Conservation (phyloP, 2,888 invertebrate species). For the Thera britannica region DNA sequence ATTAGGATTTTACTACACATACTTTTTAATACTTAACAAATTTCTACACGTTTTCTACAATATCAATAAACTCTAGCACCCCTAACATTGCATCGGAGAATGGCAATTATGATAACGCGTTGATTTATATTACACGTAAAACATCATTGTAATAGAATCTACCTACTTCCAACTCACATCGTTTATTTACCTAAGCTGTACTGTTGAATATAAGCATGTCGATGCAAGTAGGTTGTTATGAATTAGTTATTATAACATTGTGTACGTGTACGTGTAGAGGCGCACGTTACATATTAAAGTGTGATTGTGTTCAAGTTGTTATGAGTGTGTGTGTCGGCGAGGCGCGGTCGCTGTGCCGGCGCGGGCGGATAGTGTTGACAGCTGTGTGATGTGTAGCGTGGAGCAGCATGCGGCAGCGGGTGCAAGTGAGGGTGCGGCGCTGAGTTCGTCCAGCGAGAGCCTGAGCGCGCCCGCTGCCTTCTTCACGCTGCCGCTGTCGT, state of each 20-base stretch:
- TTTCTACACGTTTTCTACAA: constrained; percentile 9
- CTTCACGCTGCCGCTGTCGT: constrained; percentile 90
- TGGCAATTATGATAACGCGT: constrained; percentile 1
- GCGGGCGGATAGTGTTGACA: constrained; percentile 5
- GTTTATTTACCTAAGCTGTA: neutral
- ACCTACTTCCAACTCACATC: too few species aligned
- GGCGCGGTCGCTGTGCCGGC: neutral
- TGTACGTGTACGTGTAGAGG: constrained; percentile 8
- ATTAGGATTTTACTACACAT: constrained; percentile 13
- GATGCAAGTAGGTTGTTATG: neutral
- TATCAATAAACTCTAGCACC: constrained; percentile 6
- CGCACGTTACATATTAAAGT: constrained; percentile 12
- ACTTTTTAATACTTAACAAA: neutral
- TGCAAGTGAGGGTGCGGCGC: constrained; percentile 68
- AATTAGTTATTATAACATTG: neutral
- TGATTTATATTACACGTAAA: too few species aligned
- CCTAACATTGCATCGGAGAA: constrained; percentile 10
- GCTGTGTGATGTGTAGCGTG: constrained; percentile 19
- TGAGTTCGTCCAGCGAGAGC: constrained; percentile 87
- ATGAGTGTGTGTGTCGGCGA: neutral
- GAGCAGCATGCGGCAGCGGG: constrained; percentile 62
- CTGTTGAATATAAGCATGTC: neutral
- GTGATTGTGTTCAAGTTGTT: constrained; percentile 13
- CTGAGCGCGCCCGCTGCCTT: constrained; percentile 86
- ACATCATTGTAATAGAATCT: too few species aligned